Conservation (phyloP, 1,140 invertebrate genomes). For the Lutraria rhynchaena region DNA sequence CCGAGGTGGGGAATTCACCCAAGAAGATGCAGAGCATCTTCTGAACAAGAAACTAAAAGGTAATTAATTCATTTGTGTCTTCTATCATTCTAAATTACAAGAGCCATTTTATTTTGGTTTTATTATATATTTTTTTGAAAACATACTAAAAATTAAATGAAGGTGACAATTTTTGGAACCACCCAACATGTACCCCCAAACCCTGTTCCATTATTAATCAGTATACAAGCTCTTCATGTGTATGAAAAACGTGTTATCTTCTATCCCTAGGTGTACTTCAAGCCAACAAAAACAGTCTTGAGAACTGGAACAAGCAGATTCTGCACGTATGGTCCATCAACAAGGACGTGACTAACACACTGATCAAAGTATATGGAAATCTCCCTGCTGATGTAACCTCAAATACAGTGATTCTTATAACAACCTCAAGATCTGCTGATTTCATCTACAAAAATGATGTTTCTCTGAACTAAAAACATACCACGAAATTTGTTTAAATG, state of each 20-base stretch:
- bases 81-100: not conserved
- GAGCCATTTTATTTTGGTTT: no score
- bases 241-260: not conserved
- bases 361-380: conserved; percentile 66
- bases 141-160: no score
- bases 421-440: conserved; percentile 60
- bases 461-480: no score
- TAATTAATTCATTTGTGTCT: conserved; percentile 40
- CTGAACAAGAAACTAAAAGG: conserved; percentile 79
- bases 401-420: conserved; percentile 76
- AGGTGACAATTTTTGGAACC: no score
- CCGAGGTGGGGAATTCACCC: conserved; percentile 65
- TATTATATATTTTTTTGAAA: no score
- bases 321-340: conserved; percentile 76
- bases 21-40: conserved; percentile 73
- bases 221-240: no score
- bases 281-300: conserved; percentile 70
- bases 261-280: conserved; percentile 72
- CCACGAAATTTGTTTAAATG: no score
- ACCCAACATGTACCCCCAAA: no score
- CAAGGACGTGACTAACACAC: conserved; percentile 63
- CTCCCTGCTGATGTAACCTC: conserved; percentile 61
- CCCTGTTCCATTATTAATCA: no score
- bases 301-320: conserved; percentile 78
- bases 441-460: conserved; percentile 68